Percentiles rank a stretch among this genome's conserved stretches.
Evolutionary conservation across 2,797 vertebrate species (phyloP).

Genomic region (Sarcophilus harrisii): DNA sequence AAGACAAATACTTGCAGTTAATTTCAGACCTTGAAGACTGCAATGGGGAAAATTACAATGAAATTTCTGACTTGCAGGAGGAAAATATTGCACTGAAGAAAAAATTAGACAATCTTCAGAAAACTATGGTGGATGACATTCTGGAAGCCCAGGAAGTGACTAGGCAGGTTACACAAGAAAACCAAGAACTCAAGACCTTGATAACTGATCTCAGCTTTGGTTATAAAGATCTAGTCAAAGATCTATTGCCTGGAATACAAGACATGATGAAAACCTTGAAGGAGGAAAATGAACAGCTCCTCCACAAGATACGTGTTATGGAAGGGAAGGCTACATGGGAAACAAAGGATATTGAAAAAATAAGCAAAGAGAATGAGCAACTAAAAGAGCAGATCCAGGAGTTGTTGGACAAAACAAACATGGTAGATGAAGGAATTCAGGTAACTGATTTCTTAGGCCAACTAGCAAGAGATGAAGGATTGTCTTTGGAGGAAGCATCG

Average conservation of each 20-base stretch:
- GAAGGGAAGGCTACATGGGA: slow-evolving; percentile 9
- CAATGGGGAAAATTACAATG: slow-evolving; percentile 81
- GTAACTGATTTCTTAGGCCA: not conserved
- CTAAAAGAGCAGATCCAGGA: rapidly evolving
- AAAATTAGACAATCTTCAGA: slow-evolving; percentile 50
- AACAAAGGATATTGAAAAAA: rapidly evolving
- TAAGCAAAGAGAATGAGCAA: rapidly evolving
- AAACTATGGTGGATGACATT: slow-evolving; percentile 43
- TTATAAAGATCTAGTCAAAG: slow-evolving; percentile 60
- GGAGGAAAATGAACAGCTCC: slow-evolving; percentile 62
- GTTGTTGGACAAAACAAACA: rapidly evolving
- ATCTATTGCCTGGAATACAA: slow-evolving; percentile 23
- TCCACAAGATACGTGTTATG: not conserved
- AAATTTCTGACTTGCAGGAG: slow-evolving; percentile 85
- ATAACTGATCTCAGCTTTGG: slow-evolving; percentile 53
- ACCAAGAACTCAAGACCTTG: slow-evolving; percentile 70
- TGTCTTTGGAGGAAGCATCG: not conserved
- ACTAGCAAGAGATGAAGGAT: not conserved
- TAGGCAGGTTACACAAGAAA: slow-evolving; percentile 53
- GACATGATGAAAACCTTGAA: slow-evolving; percentile 23
- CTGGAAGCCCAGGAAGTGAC: slow-evolving; percentile 27
- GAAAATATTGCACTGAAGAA: slow-evolving; percentile 73
- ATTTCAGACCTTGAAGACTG: slow-evolving; percentile 80
- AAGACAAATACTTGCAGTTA: slow-evolving; percentile 55
- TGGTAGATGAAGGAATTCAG: slow-evolving; percentile 61